phyloP scores from a whole-genome alignment of 2,113 vertebrate genomes.

The Datnioides undecimradiatus region DNA sequence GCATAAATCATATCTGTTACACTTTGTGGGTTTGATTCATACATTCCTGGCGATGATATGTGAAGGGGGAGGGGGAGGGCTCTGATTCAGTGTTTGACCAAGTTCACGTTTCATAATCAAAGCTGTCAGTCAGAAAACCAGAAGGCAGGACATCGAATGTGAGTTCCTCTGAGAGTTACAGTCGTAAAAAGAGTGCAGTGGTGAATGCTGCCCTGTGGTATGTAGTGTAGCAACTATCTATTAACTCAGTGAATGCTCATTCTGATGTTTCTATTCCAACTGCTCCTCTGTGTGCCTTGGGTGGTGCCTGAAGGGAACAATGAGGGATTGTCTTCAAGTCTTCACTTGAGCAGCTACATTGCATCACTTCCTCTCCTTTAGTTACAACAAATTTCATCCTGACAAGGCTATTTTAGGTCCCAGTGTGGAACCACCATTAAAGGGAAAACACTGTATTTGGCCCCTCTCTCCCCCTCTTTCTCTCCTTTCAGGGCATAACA shows the following conservation, averaged over 20 bases:
- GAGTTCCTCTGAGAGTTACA: neutral
- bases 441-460: constrained; percentile 13
- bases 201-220: constrained; percentile 34
- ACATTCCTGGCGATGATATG: constrained; percentile 32
- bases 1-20: constrained; percentile 23
- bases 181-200: neutral
- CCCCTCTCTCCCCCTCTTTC: neutral
- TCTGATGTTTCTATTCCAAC: constrained; percentile 27
- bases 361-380: constrained; percentile 74
- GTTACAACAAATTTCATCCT: constrained; percentile 44
- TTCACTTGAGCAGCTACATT: constrained; percentile 58
- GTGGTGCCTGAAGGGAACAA: constrained; percentile 73
- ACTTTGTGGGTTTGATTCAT: constrained; percentile 5
- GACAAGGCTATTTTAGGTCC: constrained; percentile 60
- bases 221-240: constrained; percentile 57
- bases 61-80: neutral
- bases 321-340: constrained; percentile 72
- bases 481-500: constrained; percentile 59
- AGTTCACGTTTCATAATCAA: constrained; percentile 43
- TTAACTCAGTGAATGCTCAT: constrained; percentile 21
- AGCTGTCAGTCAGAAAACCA: constrained; percentile 45
- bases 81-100: constrained; percentile 11
- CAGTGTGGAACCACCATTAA: constrained; percentile 8
- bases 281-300: constrained; percentile 68
- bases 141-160: neutral